These are phyloP conservation scores for Pseudorasbora parva DNA, from an alignment of 2,113 vertebrate genomes.

Conservation along the genomic window DNA sequence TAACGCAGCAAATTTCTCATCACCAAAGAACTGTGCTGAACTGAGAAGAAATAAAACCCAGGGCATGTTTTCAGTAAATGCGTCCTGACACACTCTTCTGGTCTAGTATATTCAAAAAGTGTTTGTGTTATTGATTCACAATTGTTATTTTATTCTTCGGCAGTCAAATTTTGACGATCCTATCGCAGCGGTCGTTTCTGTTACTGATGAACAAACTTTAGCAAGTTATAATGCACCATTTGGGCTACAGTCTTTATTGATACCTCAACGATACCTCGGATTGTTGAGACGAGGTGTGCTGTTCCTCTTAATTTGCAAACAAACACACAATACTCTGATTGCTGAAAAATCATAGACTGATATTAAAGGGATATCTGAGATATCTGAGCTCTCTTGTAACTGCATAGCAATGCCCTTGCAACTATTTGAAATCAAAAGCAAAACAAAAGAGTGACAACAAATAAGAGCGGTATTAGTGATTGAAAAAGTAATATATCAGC, in stretches of 20 bases:
- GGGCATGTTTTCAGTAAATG: constrained; percentile 37
- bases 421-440: too few relatives aligned
- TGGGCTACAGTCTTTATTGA: background rate
- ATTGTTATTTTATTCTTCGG: constrained; percentile 20
- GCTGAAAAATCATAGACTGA: background rate
- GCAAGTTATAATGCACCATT: background rate
- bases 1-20: constrained; percentile 55
- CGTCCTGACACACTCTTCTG: constrained; percentile 17
- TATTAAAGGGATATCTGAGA: background rate
- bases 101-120: constrained; percentile 11
- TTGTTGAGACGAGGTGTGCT: background rate
- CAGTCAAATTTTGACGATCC: background rate
- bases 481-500: too few relatives aligned
- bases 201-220: background rate
- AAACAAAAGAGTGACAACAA: too few relatives aligned
- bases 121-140: constrained; percentile 29
- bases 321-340: background rate
- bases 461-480: too few relatives aligned
- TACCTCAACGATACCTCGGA: background rate
- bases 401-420: too few relatives aligned
- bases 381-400: background rate
- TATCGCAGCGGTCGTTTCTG: background rate
- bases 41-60: constrained; percentile 28
- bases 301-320: background rate
- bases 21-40: background rate